Evolutionary conservation across 2,888 invertebrate genomes (phyloP).

Genomic region (Dynastes grantii): DNA sequence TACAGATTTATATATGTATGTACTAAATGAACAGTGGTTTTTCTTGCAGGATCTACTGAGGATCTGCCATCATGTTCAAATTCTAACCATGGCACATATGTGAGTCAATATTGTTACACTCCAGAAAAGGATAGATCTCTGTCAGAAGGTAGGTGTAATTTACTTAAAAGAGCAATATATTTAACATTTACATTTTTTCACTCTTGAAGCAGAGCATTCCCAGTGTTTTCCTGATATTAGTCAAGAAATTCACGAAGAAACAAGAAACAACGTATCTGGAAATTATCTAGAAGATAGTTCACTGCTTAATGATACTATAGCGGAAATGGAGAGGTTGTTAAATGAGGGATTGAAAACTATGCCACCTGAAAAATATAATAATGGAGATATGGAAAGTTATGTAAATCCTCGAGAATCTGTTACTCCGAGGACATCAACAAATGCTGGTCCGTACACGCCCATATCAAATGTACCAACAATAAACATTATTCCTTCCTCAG

Average conservation of each 20-base stretch:
- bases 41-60: background rate
- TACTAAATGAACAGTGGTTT: background rate
- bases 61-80: background rate
- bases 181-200: too few species aligned
- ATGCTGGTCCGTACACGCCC: background rate
- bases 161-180: too few species aligned
- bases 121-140: too few species aligned
- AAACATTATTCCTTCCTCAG: background rate
- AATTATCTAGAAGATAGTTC: background rate
- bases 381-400: background rate
- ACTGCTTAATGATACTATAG: constrained; percentile 46
- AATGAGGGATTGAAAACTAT: constrained; percentile 44
- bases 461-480: background rate
- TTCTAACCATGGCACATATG: background rate
- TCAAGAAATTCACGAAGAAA: background rate
- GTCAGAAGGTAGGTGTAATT: too few species aligned
- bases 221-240: background rate
- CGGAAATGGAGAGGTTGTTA: constrained; percentile 46
- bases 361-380: background rate
- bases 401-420: background rate
- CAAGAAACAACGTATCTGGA: background rate
- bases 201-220: too few species aligned
- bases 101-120: too few species aligned
- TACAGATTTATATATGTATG: background rate
- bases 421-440: background rate